phyloP scores from a whole-genome alignment of 1,140 invertebrate species.

The Phortica variegata region DNA sequence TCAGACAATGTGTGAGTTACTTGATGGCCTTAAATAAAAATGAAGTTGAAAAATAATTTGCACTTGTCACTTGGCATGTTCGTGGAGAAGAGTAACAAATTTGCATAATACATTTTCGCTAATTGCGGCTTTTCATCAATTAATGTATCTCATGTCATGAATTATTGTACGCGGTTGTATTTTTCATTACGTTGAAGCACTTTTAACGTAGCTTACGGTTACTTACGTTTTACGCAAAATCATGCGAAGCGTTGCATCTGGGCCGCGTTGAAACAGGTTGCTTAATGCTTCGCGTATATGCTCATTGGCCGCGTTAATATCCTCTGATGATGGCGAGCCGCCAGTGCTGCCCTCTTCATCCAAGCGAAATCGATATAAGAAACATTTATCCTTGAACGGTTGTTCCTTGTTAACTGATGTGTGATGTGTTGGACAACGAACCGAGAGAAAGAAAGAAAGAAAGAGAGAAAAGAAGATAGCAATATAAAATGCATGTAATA shows the following conservation, averaged over 20 bases:
- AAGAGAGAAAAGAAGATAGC: conserved; percentile 14
- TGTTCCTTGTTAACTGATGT: conserved; percentile 72
- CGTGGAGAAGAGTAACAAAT: too few species aligned
- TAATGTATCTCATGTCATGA: too few species aligned
- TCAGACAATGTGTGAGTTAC: too few species aligned
- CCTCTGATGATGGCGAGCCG: conserved; percentile 60
- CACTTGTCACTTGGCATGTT: too few species aligned
- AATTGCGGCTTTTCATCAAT: too few species aligned
- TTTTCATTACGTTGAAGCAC: too few species aligned
- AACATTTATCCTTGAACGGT: conserved; percentile 81
- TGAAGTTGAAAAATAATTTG: too few species aligned
- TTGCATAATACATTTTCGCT: too few species aligned
- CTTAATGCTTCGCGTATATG: conserved; percentile 69
- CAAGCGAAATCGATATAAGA: conserved; percentile 78
- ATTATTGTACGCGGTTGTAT: too few species aligned
- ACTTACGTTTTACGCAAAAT: conserved; percentile 80
- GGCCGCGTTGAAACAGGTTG: conserved; percentile 68
- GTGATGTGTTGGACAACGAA: neutral
- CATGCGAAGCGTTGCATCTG: conserved; percentile 77
- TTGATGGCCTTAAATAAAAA: too few species aligned
- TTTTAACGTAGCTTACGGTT: too few species aligned
- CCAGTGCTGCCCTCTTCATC: conserved; percentile 64
- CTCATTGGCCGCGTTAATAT: conserved; percentile 66
- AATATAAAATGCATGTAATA: neutral
- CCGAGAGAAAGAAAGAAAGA: conserved; percentile 5